A percentile compares a stretch with the other conserved stretches of the same genome.
Conservation (phyloP, 2,797 vertebrate species). For the Semotilus atromaculatus region DNA sequence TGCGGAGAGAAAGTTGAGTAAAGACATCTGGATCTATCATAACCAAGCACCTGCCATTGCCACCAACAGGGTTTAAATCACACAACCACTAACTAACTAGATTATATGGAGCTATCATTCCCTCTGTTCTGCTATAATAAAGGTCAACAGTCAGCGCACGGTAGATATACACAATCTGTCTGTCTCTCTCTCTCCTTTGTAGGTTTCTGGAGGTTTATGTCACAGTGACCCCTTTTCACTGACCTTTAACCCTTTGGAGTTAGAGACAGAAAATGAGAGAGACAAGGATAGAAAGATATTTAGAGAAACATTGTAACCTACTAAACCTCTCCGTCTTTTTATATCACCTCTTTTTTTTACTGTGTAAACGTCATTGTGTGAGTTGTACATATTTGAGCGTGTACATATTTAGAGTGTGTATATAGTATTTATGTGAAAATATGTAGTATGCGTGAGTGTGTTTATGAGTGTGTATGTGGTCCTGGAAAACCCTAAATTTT, state of each 20-base stretch:
- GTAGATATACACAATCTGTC: conserved; percentile 28
- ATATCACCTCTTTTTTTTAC: neutral
- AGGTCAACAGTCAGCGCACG: conserved; percentile 62
- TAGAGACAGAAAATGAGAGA: neutral
- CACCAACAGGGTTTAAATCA: conserved; percentile 54
- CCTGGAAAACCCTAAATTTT: too few relatives aligned
- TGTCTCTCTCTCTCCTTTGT: neutral
- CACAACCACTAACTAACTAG: conserved; percentile 9
- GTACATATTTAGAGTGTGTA: conserved; percentile 1
- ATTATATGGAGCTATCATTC: conserved; percentile 3
- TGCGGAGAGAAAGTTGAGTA: conserved; percentile 25
- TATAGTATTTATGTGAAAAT: neutral
- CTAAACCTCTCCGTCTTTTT: neutral
- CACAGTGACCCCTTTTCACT: neutral
- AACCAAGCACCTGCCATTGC: conserved; percentile 25
- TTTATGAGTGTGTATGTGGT: neutral
- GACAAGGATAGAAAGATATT: neutral
- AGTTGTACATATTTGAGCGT: too few relatives aligned
- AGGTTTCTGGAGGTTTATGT: neutral
- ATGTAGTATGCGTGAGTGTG: neutral
- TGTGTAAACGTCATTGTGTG: neutral
- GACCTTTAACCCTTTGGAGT: neutral
- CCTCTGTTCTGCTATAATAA: conserved; percentile 69
- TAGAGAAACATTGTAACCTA: neutral
- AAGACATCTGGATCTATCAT: conserved; percentile 25